These are phyloP conservation scores for Dysdera silvatica DNA, from an alignment of 1,140 invertebrate species.

Conservation along the genomic window DNA sequence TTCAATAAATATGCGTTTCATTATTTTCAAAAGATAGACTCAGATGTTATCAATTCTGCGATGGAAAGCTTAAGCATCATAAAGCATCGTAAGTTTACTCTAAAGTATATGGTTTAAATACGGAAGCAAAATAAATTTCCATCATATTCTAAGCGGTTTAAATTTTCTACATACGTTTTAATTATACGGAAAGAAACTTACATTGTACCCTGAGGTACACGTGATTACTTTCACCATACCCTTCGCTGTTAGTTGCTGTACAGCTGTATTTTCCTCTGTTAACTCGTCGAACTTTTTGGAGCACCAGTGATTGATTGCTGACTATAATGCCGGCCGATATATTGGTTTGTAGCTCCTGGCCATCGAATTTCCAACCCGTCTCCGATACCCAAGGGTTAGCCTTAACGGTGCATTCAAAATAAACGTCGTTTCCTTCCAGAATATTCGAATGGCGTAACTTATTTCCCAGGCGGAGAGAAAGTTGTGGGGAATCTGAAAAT, in stretches of 20 bases:
- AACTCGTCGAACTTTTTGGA: constrained; percentile 39
- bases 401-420: constrained; percentile 80
- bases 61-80: too few relatives aligned
- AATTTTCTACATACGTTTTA: too few relatives aligned
- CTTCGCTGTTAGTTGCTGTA: constrained; percentile 74
- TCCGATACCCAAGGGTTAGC: constrained; percentile 73
- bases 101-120: too few relatives aligned
- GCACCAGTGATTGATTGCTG: constrained; percentile 60
- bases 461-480: constrained; percentile 34
- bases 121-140: too few relatives aligned
- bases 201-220: constrained; percentile 77
- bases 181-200: constrained; percentile 5
- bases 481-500: constrained; percentile 34
- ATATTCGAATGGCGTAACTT: constrained; percentile 37
- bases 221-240: constrained; percentile 72
- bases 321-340: constrained; percentile 68
- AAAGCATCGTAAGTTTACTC: too few relatives aligned
- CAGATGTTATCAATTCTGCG: too few relatives aligned
- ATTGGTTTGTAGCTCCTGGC: constrained; percentile 61
- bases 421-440: constrained; percentile 69
- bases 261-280: constrained; percentile 61
- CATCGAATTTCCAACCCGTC: constrained; percentile 73
- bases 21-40: too few relatives aligned
- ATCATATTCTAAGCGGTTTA: too few relatives aligned
- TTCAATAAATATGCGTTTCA: too few relatives aligned